A percentile compares a stretch with the other conserved stretches of the same genome.
phyloP scores from a whole-genome alignment of 2,888 invertebrate genomes.

The Agriopis leucophaearia region DNA sequence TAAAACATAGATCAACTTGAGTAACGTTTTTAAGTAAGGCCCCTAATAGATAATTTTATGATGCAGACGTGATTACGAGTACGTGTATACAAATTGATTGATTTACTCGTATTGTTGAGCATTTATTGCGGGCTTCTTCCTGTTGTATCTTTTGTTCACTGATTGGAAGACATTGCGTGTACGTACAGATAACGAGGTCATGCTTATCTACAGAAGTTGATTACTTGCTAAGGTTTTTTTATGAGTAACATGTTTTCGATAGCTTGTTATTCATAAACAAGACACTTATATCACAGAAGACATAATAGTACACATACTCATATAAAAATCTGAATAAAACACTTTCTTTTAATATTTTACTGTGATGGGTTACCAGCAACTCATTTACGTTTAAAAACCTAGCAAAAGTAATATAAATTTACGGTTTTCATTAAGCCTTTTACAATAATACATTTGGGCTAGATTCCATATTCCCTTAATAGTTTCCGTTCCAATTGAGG shows the following conservation, averaged over 20 bases:
- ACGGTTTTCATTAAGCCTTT: too few species aligned
- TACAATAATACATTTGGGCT: too few species aligned
- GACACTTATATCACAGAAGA: too few species aligned
- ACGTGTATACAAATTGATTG: conserved; percentile 36
- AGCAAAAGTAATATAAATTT: too few species aligned
- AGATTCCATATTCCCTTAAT: too few species aligned
- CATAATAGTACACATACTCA: too few species aligned
- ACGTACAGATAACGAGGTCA: conserved; percentile 72
- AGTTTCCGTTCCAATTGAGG: neutral
- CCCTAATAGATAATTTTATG: conserved; percentile 19
- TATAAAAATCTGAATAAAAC: too few species aligned
- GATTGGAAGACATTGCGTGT: conserved; percentile 63
- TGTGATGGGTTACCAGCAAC: too few species aligned
- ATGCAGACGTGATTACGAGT: conserved; percentile 15
- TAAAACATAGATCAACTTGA: too few species aligned
- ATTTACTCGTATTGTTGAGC: conserved; percentile 39
- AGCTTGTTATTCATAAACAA: conserved; percentile 20
- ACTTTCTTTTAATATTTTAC: too few species aligned
- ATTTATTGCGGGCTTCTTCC: conserved; percentile 49
- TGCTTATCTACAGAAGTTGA: conserved; percentile 61
- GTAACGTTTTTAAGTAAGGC: too few species aligned
- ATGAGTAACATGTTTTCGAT: conserved; percentile 32
- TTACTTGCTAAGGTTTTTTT: conserved; percentile 53
- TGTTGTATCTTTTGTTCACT: conserved; percentile 57
- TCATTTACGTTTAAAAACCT: too few species aligned